Conservation (phyloP, 2,888 invertebrate genomes). For the Apotomis turbidana region DNA sequence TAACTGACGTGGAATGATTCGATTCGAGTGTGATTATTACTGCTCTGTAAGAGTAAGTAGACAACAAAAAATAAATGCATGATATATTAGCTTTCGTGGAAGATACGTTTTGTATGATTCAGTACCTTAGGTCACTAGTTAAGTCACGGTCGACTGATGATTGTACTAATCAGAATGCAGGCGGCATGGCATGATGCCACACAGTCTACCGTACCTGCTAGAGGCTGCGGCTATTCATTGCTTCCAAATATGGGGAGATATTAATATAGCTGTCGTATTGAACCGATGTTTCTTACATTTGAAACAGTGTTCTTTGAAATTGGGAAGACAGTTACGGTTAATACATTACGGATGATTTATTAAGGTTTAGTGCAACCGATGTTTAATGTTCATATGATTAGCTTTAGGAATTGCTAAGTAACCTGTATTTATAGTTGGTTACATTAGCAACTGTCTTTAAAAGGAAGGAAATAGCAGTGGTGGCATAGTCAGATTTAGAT, state of each 20-base stretch:
- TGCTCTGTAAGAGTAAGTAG: too few species aligned
- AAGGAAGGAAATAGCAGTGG: too few species aligned
- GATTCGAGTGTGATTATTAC: too few species aligned
- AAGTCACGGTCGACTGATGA: conserved; percentile 11
- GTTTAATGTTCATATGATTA: too few species aligned
- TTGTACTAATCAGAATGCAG: conserved; percentile 35
- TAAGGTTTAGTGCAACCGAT: too few species aligned
- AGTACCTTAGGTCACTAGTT: conserved; percentile 9
- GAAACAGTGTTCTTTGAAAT: conserved; percentile 4
- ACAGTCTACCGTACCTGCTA: conserved; percentile 22
- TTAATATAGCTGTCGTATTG: conserved; percentile 8
- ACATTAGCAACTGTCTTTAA: too few species aligned
- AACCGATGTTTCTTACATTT: conserved; percentile 5
- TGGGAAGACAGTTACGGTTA: neutral
- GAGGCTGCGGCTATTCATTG: conserved; percentile 9
- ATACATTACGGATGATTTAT: neutral
- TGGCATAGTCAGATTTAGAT: too few species aligned
- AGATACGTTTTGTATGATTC: neutral
- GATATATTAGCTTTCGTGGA: too few species aligned
- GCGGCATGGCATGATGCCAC: conserved; percentile 25
- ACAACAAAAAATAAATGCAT: too few species aligned
- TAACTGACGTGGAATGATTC: too few species aligned
- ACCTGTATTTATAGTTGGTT: too few species aligned
- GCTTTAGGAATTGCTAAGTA: too few species aligned
- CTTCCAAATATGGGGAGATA: conserved; percentile 24